Evolutionary conservation across 2,113 vertebrate species (phyloP).

Genomic region (Pangasianodon hypophthalmus): DNA sequence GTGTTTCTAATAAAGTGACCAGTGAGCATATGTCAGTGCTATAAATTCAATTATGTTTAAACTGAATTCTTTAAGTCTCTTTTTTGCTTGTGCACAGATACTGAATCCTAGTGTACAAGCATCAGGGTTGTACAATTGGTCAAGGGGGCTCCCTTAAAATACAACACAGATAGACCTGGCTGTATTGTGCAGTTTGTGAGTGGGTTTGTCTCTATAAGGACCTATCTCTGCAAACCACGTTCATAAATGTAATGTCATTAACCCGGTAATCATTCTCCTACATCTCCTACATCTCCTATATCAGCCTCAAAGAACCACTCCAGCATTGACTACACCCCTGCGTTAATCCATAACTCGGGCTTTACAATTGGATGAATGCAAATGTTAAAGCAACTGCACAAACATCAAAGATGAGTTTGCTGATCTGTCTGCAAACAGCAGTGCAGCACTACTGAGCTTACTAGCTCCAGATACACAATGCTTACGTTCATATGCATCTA

Average conservation of each 20-base stretch:
- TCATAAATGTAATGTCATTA: not conserved
- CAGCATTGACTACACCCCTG: not conserved
- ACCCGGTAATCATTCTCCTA: not conserved
- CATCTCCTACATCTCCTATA: not conserved
- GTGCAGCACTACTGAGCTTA: not conserved
- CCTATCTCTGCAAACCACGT: not conserved
- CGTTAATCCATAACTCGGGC: not conserved
- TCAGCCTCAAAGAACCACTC: not conserved
- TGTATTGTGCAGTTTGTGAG: not conserved
- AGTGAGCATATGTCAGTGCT: not conserved
- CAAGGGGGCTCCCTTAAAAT: not conserved
- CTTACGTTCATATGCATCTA: not conserved
- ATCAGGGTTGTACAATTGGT: not conserved
- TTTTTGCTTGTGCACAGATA: not conserved
- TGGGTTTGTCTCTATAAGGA: not conserved
- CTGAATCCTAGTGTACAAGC: not conserved
- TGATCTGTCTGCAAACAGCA: not conserved
- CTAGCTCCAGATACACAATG: not conserved
- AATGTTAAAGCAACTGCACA: not conserved
- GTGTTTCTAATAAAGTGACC: not conserved
- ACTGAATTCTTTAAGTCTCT: not conserved
- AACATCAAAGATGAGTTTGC: slow-evolving; percentile 16
- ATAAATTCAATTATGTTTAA: not conserved
- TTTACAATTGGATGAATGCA: not conserved
- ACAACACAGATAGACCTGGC: not conserved